Percentiles rank a stretch among this genome's conserved stretches.
Conservation (phyloP, 2,888 invertebrate species). For the Girardia tigrina region DNA sequence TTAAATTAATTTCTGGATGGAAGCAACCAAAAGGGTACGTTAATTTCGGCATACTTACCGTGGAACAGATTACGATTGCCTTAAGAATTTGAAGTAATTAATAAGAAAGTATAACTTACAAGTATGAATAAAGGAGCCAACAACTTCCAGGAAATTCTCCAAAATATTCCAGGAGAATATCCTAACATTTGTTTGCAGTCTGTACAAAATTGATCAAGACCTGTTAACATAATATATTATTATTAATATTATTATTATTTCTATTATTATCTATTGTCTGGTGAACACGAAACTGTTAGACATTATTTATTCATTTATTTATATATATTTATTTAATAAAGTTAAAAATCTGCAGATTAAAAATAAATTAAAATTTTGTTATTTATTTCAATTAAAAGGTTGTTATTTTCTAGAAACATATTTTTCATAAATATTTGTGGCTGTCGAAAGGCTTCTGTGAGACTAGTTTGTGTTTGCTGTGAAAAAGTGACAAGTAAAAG, state of each 20-base stretch:
- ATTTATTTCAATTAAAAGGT: too few relatives aligned
- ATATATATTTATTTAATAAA: too few relatives aligned
- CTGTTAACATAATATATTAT: constrained; percentile 49
- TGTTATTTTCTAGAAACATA: too few relatives aligned
- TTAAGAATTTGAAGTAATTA: not conserved
- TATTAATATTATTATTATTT: not conserved
- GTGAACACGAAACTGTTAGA: too few relatives aligned
- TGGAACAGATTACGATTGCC: not conserved
- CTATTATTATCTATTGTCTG: too few relatives aligned
- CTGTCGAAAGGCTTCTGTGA: too few relatives aligned
- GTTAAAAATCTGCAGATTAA: too few relatives aligned
- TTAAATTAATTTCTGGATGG: not conserved
- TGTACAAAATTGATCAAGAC: constrained; percentile 62
- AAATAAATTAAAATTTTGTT: too few relatives aligned
- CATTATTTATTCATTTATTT: too few relatives aligned
- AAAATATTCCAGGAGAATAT: constrained; percentile 62
- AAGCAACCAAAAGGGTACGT: not conserved
- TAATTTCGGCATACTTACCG: not conserved
- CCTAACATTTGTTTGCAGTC: constrained; percentile 70
- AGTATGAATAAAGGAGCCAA: constrained; percentile 68
- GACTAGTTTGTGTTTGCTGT: too few relatives aligned
- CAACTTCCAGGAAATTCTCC: constrained; percentile 74
- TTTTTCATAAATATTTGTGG: too few relatives aligned
- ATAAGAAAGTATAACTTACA: constrained; percentile 49
- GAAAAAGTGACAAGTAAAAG: too few relatives aligned